A percentile compares a stretch with the other conserved stretches of the same genome.
phyloP scores from a whole-genome alignment of 2,797 vertebrate genomes.

The Scarus forsteni region DNA sequence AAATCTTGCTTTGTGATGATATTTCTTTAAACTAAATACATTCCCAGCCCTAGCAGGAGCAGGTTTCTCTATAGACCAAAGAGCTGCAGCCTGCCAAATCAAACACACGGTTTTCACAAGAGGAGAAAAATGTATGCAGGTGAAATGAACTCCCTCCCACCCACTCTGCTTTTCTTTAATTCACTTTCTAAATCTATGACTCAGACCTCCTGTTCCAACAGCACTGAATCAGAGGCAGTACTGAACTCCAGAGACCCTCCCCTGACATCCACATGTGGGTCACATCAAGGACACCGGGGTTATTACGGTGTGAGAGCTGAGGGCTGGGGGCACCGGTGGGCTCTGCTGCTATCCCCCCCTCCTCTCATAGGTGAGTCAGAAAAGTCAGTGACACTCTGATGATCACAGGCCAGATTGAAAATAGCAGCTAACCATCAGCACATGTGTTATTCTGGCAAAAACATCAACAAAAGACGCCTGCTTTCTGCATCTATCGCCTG shows the following conservation, averaged over 20 bases:
- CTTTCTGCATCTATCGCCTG: conserved; percentile 43
- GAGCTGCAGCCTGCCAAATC: conserved; percentile 44
- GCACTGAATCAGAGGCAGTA: conserved; percentile 27
- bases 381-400: conserved; percentile 51
- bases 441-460: conserved; percentile 69
- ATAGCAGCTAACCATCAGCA: conserved; percentile 72
- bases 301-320: conserved; percentile 52
- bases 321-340: conserved; percentile 5
- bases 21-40: too few relatives aligned
- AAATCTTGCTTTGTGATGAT: too few relatives aligned
- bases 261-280: conserved; percentile 68
- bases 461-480: conserved; percentile 46
- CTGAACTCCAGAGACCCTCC: conserved; percentile 54
- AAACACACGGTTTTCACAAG: conserved; percentile 35
- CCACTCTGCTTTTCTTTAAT: conserved; percentile 42
- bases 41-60: background rate
- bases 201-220: conserved; percentile 49
- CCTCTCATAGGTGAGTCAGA: conserved; percentile 64
- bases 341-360: conserved; percentile 62
- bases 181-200: conserved; percentile 60
- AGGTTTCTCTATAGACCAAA: conserved; percentile 39
- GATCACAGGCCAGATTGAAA: conserved; percentile 55
- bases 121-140: conserved; percentile 64
- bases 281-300: conserved; percentile 71
- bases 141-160: conserved; percentile 48